Evolutionary conservation across 2,113 vertebrate genomes (phyloP).

Genomic region (Castor canadensis): DNA sequence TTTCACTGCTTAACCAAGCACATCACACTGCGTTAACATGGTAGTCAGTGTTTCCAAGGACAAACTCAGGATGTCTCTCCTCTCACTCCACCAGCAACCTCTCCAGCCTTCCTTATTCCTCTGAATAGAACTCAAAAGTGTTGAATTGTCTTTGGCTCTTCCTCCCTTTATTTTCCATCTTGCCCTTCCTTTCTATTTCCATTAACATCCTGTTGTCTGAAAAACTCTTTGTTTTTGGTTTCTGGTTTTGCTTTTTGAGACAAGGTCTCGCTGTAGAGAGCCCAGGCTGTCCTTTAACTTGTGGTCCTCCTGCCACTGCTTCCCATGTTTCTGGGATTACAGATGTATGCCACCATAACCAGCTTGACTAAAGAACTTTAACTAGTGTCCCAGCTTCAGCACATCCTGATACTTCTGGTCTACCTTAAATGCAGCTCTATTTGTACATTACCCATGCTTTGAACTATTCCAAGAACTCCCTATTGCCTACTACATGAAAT

Average conservation of each 20-base stretch:
- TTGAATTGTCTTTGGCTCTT: not conserved
- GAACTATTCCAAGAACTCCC: not conserved
- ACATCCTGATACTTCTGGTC: not conserved
- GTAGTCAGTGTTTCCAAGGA: not conserved
- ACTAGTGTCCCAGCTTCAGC: not conserved
- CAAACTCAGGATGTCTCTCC: not conserved
- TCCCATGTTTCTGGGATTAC: too few relatives aligned
- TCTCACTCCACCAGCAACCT: not conserved
- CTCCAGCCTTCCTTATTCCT: not conserved
- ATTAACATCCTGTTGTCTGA: not conserved
- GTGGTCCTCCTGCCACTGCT: too few relatives aligned
- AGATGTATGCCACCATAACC: too few relatives aligned
- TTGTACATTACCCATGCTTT: not conserved
- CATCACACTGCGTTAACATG: fast-evolving
- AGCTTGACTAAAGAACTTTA: too few relatives aligned
- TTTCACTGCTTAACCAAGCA: not conserved
- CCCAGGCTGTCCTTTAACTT: too few relatives aligned
- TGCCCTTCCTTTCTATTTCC: not conserved
- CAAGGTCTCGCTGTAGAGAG: too few relatives aligned
- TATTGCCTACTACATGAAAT: not conserved
- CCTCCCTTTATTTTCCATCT: not conserved
- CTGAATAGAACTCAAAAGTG: not conserved
- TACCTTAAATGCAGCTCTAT: not conserved
- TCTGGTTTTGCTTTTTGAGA: too few relatives aligned
- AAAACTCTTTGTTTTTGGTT: not conserved